Evolutionary conservation across 2,888 invertebrate species (phyloP).

Genomic region (Hyppa rectilinea): DNA sequence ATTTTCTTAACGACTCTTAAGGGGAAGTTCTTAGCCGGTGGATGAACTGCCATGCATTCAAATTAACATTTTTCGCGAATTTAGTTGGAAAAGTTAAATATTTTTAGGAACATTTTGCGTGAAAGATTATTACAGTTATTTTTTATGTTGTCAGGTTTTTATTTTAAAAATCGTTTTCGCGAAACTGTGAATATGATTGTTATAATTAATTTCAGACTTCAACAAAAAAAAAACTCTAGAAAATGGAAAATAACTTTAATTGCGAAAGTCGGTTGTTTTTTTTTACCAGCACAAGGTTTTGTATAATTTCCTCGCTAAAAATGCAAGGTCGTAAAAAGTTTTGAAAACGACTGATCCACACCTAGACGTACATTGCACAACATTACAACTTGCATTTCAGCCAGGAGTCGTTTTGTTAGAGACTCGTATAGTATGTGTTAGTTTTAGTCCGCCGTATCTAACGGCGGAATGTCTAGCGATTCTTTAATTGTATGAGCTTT

Average conservation of each 20-base stretch:
- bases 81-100: conserved; percentile 42
- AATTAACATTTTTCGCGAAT: conserved; percentile 62
- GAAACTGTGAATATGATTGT: background rate
- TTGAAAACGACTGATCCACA: background rate
- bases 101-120: conserved; percentile 32
- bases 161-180: conserved; percentile 8
- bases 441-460: no score
- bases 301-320: conserved; percentile 11
- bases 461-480: background rate
- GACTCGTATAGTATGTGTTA: no score
- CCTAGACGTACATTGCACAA: background rate
- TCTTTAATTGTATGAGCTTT: background rate
- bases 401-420: background rate
- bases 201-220: no score
- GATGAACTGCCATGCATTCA: conserved; percentile 60
- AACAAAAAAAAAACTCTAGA: no score
- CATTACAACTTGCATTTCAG: conserved; percentile 19
- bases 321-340: conserved; percentile 15
- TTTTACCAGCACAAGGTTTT: conserved; percentile 7
- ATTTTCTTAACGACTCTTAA: conserved; percentile 34
- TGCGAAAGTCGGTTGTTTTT: conserved; percentile 11
- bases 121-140: conserved; percentile 35
- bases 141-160: conserved; percentile 32
- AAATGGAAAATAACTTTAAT: no score
- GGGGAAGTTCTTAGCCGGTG: conserved; percentile 38